These are phyloP conservation scores for Xiphias gladius DNA, from an alignment of 2,113 vertebrate genomes.

Conservation along the genomic window DNA sequence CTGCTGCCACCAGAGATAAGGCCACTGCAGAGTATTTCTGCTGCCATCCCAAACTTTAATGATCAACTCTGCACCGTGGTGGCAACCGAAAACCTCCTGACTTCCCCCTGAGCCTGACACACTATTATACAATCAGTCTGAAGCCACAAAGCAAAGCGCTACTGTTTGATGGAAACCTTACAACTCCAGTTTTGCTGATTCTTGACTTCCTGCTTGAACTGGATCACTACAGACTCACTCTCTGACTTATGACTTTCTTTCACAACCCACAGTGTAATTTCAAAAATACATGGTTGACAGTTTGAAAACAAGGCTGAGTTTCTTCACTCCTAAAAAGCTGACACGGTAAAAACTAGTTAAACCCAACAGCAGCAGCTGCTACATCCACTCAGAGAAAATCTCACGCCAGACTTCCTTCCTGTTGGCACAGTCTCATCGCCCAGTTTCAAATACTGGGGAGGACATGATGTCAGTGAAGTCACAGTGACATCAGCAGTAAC, in stretches of 20 bases:
- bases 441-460: not conserved
- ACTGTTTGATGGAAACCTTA: not conserved
- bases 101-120: not conserved
- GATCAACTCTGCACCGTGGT: not conserved
- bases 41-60: not conserved
- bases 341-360: conserved; percentile 8
- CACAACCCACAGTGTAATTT: conserved; percentile 34
- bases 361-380: too few relatives aligned
- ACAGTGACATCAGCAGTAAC: conserved; percentile 35
- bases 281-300: conserved; percentile 1
- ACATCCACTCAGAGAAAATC: not conserved
- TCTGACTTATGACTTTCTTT: not conserved
- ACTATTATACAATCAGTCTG: not conserved
- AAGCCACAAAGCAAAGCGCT: not conserved
- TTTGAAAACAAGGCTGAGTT: conserved; percentile 6
- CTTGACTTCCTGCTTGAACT: not conserved
- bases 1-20: too few relatives aligned
- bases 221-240: too few relatives aligned
- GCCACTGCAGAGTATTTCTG: not conserved
- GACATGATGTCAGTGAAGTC: not conserved
- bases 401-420: conserved; percentile 14
- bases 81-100: not conserved
- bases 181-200: conserved; percentile 15
- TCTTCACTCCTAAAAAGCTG: conserved; percentile 30
- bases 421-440: not conserved